Evolutionary conservation across 2,888 invertebrate species (phyloP).

Genomic region (Temnothorax ravouxi): DNA sequence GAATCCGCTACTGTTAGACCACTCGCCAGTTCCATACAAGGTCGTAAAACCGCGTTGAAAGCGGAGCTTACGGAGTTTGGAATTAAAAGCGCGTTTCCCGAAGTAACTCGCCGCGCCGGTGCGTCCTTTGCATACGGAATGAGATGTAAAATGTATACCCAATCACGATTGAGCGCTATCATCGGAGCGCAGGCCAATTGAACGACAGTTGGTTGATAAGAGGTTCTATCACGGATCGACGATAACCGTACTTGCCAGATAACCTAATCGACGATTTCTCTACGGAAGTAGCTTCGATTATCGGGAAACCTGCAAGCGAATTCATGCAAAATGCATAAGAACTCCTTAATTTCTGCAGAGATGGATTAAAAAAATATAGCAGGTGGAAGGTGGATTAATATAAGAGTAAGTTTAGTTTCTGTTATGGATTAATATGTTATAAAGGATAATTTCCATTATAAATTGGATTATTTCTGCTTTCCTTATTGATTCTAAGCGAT

Average conservation of each 20-base stretch:
- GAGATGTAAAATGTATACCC: slow-evolving; percentile 70
- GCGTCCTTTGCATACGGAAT: slow-evolving; percentile 74
- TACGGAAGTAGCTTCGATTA: slow-evolving; percentile 61
- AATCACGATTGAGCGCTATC: slow-evolving; percentile 72
- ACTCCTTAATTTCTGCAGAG: not conserved
- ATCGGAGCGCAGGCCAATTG: slow-evolving; percentile 69
- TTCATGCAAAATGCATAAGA: slow-evolving; percentile 39
- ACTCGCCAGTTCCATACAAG: slow-evolving; percentile 74
- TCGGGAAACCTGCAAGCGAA: slow-evolving; percentile 46
- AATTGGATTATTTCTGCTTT: not conserved
- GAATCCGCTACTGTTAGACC: slow-evolving; percentile 65
- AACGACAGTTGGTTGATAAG: slow-evolving; percentile 66
- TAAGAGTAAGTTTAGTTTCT: too few species aligned
- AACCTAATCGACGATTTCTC: slow-evolving; percentile 73
- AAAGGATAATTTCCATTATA: not conserved
- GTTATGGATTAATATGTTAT: too few species aligned
- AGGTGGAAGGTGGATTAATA: slow-evolving; percentile 6
- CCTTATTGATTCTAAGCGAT: not conserved
- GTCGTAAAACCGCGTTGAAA: slow-evolving; percentile 61
- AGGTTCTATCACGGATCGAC: slow-evolving; percentile 59
- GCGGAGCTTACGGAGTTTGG: slow-evolving; percentile 76
- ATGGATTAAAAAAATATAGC: not conserved
- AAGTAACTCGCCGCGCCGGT: slow-evolving; percentile 75
- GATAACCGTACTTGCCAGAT: slow-evolving; percentile 63
- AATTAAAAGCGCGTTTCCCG: slow-evolving; percentile 81